Base-by-base conservation (phyloP, 2,113 vertebrate genomes). In the Toxotes chatareus region DNA sequence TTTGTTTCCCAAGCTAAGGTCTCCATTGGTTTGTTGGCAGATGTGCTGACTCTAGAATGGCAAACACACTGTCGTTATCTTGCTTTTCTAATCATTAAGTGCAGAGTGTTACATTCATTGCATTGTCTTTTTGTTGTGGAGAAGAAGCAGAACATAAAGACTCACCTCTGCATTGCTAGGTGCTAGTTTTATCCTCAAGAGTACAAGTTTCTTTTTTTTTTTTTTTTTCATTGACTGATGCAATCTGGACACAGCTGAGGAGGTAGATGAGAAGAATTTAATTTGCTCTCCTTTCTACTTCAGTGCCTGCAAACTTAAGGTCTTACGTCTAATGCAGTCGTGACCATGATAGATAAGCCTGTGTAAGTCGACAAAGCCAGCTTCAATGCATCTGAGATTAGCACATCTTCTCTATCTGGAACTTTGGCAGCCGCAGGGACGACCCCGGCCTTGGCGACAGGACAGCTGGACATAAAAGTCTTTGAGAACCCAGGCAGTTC, bases 381-480 rank as follows among this genome's bases (percentile, higher is more conserved):
- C 91, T 92, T 93, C 93, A 93, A 92, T 93, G 82, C 84, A 57
- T 75, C 65, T 36, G 84, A 93, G 94, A 94, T 93, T 91, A 94
- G 87, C 76, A 83, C 81, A 74, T 79, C 71, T 69, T 80, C 89
- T 90, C 86, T 59, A 44, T 68, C 64, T 81, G 78, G 84, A 85
- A 77, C 76, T 81, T 49, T 1, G 40, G 65, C 80, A 36, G 87
- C 84, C 32, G 68, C 70, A 57, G 85, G 40, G 82, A 79, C 38
- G 87, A 94, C 94, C 92, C 91, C 44, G 88, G 89, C 86, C 91
- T 86, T 60, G 86, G 90, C 59, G 91, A 94, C 92, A 91, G 88
- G 92, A 88, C 85, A 82, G 88, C 76, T 55, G 83, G 85, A 91
- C 91, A 83, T 91, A 74, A 90, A 83, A 80, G 89, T 91, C 91